Percentiles rank a stretch among this genome's conserved stretches.
Conservation (phyloP, 2,888 invertebrate genomes). For the Crocallis elinguaria region DNA sequence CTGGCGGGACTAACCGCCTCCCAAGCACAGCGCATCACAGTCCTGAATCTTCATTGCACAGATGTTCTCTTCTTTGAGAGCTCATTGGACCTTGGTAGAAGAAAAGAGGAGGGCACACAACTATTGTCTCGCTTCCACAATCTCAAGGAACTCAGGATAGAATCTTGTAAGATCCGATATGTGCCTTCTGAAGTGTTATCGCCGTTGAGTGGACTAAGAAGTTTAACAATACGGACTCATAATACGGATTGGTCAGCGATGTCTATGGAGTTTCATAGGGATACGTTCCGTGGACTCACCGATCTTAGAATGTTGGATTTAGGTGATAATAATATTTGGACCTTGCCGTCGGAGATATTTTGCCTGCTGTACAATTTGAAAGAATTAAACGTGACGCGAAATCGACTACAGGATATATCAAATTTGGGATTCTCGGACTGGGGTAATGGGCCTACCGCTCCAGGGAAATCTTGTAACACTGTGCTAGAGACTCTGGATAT, state of each 20-base stretch:
- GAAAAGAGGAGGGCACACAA: constrained; percentile 81
- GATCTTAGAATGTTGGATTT: constrained; percentile 88
- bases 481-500: constrained; percentile 89
- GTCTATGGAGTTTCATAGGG: constrained; percentile 90
- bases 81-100: constrained; percentile 85
- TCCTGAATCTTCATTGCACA: constrained; percentile 88
- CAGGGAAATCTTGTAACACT: constrained; percentile 88
- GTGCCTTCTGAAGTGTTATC: constrained; percentile 89
- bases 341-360: constrained; percentile 88
- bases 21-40: constrained; percentile 88
- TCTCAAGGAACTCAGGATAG: constrained; percentile 88
- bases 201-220: constrained; percentile 87
- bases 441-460: constrained; percentile 87
- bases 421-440: constrained; percentile 90
- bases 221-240: constrained; percentile 88
- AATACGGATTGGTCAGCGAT: constrained; percentile 92
- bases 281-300: constrained; percentile 88
- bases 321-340: constrained; percentile 91
- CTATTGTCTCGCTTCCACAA: constrained; percentile 87
- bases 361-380: constrained; percentile 89
- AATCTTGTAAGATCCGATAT: constrained; percentile 91
- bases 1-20: constrained; percentile 86
- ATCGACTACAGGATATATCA: constrained; percentile 91
- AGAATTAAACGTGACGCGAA: constrained; percentile 89
- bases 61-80: constrained; percentile 90